A percentile compares a stretch with the other conserved stretches of the same genome.
phyloP scores from a whole-genome alignment of 2,888 invertebrate genomes.

The Lepidocyrtinus sp. region DNA sequence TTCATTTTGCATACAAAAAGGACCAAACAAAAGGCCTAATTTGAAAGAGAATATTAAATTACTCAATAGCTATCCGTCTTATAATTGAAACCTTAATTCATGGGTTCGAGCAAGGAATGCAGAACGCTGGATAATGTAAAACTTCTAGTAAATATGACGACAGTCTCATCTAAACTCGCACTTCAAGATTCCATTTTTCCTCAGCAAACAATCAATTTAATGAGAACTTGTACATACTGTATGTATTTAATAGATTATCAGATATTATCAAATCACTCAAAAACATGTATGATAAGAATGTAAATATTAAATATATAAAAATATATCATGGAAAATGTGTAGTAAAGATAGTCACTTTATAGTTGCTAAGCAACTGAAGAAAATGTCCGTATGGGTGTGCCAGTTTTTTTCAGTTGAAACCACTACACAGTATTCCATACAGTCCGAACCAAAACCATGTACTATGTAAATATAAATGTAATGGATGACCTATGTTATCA shows the following conservation, averaged over 20 bases:
- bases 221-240: neutral
- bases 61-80: slow-evolving; percentile 89
- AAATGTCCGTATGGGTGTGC: neutral
- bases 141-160: neutral
- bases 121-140: slow-evolving; percentile 46
- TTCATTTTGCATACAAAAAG: no score
- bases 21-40: no score
- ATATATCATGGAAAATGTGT: no score
- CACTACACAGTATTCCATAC: neutral
- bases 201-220: neutral
- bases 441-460: neutral
- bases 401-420: neutral
- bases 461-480: neutral
- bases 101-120: slow-evolving; percentile 78
- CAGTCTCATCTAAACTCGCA: no score
- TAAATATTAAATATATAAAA: no score
- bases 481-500: neutral
- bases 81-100: slow-evolving; percentile 87
- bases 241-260: neutral
- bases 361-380: neutral
- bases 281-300: neutral
- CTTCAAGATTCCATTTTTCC: slow-evolving; percentile 4
- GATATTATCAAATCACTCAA: neutral
- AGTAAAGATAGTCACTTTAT: neutral
- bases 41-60: slow-evolving; percentile 89